Evolutionary conservation across 2,888 invertebrate species (phyloP).

Genomic region (Dynastes tityus): DNA sequence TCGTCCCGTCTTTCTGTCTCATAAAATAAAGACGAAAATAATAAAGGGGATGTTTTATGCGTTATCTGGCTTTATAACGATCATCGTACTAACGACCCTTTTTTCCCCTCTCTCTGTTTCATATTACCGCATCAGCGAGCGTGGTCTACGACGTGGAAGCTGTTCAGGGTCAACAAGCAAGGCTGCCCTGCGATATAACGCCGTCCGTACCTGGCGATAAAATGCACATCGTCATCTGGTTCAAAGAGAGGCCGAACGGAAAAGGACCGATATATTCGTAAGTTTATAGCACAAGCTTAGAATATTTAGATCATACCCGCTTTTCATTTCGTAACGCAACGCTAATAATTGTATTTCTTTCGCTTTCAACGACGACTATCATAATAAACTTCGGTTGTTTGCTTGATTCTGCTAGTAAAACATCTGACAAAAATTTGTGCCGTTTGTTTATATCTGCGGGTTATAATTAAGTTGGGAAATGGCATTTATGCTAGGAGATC

Average conservation of each 20-base stretch:
- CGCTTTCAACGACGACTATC: too few relatives aligned
- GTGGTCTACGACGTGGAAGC: slow-evolving; percentile 70
- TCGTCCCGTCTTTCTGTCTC: neutral
- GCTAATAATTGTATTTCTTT: too few relatives aligned
- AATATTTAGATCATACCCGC: neutral
- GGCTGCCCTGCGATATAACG: slow-evolving; percentile 76
- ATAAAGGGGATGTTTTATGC: slow-evolving; percentile 38
- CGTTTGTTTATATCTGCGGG: too few relatives aligned
- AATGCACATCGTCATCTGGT: slow-evolving; percentile 78
- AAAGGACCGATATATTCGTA: slow-evolving; percentile 77
- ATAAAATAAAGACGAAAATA: slow-evolving; percentile 34
- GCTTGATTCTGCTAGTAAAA: too few relatives aligned
- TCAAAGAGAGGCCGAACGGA: slow-evolving; percentile 73
- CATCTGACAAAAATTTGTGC: too few relatives aligned
- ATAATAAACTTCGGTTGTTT: too few relatives aligned
- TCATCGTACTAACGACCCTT: slow-evolving; percentile 29
- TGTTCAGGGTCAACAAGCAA: slow-evolving; percentile 75
- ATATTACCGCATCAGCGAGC: slow-evolving; percentile 64
- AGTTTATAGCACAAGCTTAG: slow-evolving; percentile 58
- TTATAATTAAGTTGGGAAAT: too few relatives aligned
- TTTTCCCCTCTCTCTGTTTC: slow-evolving; percentile 42
- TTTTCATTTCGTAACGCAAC: too few relatives aligned
- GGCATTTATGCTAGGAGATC: too few relatives aligned
- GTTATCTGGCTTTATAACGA: slow-evolving; percentile 30
- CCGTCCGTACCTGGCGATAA: slow-evolving; percentile 74